phyloP scores from a whole-genome alignment of 2,888 invertebrate species.

The Stenurella melanura region DNA sequence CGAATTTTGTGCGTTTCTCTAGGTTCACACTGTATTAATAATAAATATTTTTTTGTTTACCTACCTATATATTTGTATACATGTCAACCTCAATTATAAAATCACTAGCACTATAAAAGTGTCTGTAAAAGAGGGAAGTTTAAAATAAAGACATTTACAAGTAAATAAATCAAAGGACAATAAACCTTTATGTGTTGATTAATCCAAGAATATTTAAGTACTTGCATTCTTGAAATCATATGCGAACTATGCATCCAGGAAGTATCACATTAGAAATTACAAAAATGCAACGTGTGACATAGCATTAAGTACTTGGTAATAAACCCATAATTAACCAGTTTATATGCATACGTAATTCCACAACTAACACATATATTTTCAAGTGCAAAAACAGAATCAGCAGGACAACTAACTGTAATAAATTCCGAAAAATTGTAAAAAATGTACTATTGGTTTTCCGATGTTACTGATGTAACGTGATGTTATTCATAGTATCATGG shows the following conservation, averaged over 20 bases:
- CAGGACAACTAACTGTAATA: slow-evolving; percentile 4
- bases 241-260: not conserved
- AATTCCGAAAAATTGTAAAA: slow-evolving; percentile 6
- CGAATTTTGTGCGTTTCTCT: too few relatives aligned
- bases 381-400: not conserved
- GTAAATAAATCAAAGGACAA: not conserved
- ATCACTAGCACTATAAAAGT: too few relatives aligned
- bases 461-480: not conserved
- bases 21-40: too few relatives aligned
- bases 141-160: too few relatives aligned
- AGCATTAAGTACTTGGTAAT: slow-evolving; percentile 1
- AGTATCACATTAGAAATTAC: slow-evolving; percentile 2
- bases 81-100: too few relatives aligned
- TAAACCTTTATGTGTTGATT: not conserved
- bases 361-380: not conserved
- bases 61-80: too few relatives aligned
- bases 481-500: too few relatives aligned
- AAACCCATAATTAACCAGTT: slow-evolving; percentile 12
- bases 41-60: too few relatives aligned
- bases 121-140: too few relatives aligned
- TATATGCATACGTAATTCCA: slow-evolving; percentile 9
- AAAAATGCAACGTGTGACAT: not conserved
- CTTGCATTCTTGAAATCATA: not conserved
- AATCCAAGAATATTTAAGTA: not conserved
- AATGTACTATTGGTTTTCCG: slow-evolving; percentile 1